These are phyloP conservation scores for Venustaconcha ellipsiformis DNA, from an alignment of 1,140 invertebrate genomes.

Conservation along the genomic window DNA sequence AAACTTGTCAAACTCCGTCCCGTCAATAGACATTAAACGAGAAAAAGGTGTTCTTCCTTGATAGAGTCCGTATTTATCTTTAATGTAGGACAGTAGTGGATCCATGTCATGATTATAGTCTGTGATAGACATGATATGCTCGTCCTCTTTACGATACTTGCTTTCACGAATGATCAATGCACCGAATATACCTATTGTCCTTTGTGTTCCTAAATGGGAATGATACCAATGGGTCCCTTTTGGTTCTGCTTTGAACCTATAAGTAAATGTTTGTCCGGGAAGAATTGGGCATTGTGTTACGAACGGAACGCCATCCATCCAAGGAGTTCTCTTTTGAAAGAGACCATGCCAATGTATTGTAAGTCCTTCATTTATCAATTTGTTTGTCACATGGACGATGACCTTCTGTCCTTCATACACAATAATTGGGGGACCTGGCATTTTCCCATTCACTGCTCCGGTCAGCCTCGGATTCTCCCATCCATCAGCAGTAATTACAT, in stretches of 20 bases:
- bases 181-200: constrained; percentile 55
- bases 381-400: constrained; percentile 86
- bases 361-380: constrained; percentile 82
- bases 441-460: constrained; percentile 45
- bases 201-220: constrained; percentile 57
- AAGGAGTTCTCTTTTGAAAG: constrained; percentile 83
- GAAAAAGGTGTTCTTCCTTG: constrained; percentile 26
- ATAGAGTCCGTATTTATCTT: constrained; percentile 45
- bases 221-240: constrained; percentile 65
- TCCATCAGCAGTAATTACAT: constrained; percentile 58
- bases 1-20: constrained; percentile 41
- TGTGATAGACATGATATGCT: constrained; percentile 40
- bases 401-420: constrained; percentile 88
- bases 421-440: constrained; percentile 70
- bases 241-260: constrained; percentile 73
- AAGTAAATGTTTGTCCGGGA: constrained; percentile 86
- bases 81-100: constrained; percentile 38
- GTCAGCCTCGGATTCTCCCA: constrained; percentile 40
- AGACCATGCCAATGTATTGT: constrained; percentile 92
- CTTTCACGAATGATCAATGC: constrained; percentile 50
- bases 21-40: constrained; percentile 31
- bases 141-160: constrained; percentile 19
- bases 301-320: constrained; percentile 91
- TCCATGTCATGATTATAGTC: constrained; percentile 61
- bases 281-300: constrained; percentile 92